Base-by-base conservation (phyloP, 2,113 vertebrate species). In the Pangasianodon hypophthalmus region DNA sequence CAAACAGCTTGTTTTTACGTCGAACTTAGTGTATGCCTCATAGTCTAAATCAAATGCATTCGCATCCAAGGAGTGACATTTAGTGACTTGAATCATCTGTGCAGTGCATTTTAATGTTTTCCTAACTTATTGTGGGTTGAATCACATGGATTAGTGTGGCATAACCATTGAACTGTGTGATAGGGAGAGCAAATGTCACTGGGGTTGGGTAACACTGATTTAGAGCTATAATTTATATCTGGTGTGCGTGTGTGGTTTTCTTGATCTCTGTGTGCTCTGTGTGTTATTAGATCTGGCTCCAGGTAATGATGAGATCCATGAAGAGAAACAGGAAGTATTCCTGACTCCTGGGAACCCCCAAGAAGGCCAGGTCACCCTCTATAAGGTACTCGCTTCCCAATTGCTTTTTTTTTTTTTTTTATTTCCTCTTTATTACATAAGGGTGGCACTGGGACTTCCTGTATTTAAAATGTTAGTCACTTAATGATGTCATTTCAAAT, bases 361-460 rank as follows among this genome's bases (percentile, higher is more conserved):
- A 93, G 98, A 99, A 0, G 98, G 98, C 29, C 98, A 99, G 92
- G 98, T 99, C 0, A 97, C 98, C 89, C 97, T 99, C 6, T 99
- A 99, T 84, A 98, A 98, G 97, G 98, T 99, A 54, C 69, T 54
- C 48, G 32, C 37, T 16, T 58, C 41, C 58, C 16, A 6, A 18
- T 29, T 62, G 4, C 1, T 50, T 32, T 4, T 69, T n/a, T 56
- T 5, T 56, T 58, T 58, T 5, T 19, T 37, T 14, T 13, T 3
- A 37, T 21, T n/a, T 29, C 56, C n/a, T 82, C 29, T n/a, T 60
- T 32, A 21, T n/a, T 77, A 29, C 11, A 16, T 21, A 32, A 48
- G 16, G 6, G 37, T 0, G 9, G 1, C 48, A 71, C 32, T 18
- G 19, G 69, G 52, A 54, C 7, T 73, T 56, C 21, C 32, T 37